Percentiles rank a stretch among this genome's conserved stretches.
Conservation (phyloP, 64 coral and sea anemone species). For the Actinia tenebrosa region DNA sequence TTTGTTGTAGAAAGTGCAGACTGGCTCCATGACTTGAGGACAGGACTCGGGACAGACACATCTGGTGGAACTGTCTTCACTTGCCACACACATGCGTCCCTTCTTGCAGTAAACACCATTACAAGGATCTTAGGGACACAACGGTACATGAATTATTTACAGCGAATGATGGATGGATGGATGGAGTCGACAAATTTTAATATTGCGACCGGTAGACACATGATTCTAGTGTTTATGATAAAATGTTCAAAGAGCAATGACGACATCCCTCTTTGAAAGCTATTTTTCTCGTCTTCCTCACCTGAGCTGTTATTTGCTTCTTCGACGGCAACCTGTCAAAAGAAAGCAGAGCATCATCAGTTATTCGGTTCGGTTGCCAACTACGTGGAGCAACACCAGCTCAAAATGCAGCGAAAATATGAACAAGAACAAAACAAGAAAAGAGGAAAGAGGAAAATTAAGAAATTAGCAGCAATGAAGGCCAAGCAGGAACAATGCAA, state of each 20-base stretch:
- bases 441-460: no score
- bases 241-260: neutral
- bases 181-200: neutral
- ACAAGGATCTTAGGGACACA: slow-evolving; percentile 53
- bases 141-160: neutral
- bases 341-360: neutral
- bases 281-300: neutral
- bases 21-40: slow-evolving; percentile 36
- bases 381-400: no score
- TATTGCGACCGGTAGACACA: no score
- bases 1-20: slow-evolving; percentile 64
- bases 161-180: neutral
- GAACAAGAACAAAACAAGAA: no score
- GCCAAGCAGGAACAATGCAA: no score
- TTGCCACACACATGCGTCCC: slow-evolving; percentile 63
- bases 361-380: no score
- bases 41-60: slow-evolving; percentile 61
- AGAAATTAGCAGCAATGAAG: no score
- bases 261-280: neutral
- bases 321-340: neutral
- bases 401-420: no score
- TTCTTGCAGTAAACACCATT: slow-evolving; percentile 39
- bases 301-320: neutral
- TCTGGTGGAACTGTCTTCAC: slow-evolving; percentile 54
- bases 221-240: no score